Conservation (phyloP, 2,113 vertebrate species). For the Cygnus atratus region DNA sequence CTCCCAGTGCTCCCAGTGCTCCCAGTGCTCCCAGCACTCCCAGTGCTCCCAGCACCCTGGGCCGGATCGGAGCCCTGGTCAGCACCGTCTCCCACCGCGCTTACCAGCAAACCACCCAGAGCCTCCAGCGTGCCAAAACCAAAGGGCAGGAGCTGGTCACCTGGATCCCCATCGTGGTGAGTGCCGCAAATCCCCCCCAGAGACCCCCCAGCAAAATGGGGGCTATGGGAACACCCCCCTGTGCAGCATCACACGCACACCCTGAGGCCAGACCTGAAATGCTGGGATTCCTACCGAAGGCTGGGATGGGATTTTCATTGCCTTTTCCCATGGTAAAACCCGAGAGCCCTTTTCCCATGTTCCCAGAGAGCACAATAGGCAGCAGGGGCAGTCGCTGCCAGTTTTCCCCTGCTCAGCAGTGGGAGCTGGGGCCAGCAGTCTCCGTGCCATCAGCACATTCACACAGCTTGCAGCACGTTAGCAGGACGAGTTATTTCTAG, state of each 20-base stretch:
- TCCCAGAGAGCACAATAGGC: not conserved
- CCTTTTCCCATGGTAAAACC: not conserved
- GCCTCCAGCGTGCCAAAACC: constrained; percentile 61
- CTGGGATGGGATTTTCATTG: not conserved
- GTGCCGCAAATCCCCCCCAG: not conserved
- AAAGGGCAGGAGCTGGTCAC: constrained; percentile 73
- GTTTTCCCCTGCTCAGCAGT: not conserved
- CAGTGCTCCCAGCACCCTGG: constrained; percentile 27
- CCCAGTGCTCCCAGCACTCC: not conserved
- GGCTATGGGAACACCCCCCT: no score
- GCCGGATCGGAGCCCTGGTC: constrained; percentile 66
- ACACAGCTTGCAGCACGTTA: not conserved
- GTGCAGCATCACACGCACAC: not conserved
- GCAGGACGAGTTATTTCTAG: constrained; percentile 55
- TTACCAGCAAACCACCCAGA: constrained; percentile 68
- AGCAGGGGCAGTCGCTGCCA: not conserved
- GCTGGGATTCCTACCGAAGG: not conserved
- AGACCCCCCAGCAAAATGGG: not conserved
- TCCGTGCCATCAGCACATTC: not conserved
- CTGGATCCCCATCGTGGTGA: constrained; percentile 77
- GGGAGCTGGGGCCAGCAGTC: not conserved
- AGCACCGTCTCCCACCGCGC: constrained; percentile 54
- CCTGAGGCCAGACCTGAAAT: not conserved
- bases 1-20: not conserved
- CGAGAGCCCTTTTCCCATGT: not conserved